These are phyloP conservation scores for Thryonomys swinderianus DNA, from an alignment of 2,113 vertebrate species.

Conservation along the genomic window DNA sequence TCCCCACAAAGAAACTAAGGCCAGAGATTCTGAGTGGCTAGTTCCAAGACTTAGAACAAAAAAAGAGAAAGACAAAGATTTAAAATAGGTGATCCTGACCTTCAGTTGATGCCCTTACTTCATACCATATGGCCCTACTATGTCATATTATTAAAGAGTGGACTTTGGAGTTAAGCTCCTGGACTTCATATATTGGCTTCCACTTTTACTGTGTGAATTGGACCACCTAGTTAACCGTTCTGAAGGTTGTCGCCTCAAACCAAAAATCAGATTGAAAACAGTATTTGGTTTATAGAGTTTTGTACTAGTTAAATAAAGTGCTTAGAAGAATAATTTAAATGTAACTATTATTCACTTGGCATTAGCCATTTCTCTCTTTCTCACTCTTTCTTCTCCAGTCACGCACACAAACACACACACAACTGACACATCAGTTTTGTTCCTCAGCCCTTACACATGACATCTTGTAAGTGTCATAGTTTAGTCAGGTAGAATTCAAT, in stretches of 20 bases:
- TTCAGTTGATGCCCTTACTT: background rate
- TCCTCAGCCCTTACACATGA: background rate
- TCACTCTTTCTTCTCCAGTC: background rate
- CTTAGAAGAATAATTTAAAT: background rate
- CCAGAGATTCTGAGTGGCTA: background rate
- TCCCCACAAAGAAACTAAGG: background rate
- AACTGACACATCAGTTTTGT: background rate
- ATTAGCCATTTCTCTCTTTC: too few species aligned
- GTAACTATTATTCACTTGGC: background rate
- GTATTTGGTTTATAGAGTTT: background rate
- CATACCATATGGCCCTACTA: background rate
- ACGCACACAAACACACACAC: background rate
- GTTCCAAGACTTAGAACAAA: background rate
- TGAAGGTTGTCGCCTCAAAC: background rate
- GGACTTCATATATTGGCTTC: background rate
- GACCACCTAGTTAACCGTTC: background rate
- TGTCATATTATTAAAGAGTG: background rate
- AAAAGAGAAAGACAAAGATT: background rate
- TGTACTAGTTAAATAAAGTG: background rate
- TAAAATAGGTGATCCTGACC: background rate
- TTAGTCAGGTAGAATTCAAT: background rate
- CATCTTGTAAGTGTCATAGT: background rate
- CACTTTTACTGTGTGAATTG: background rate
- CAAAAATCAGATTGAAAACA: background rate
- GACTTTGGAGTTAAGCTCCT: background rate